Evolutionary conservation across 1,140 invertebrate genomes (phyloP).

Genomic region (Hypothenemus hampei): DNA sequence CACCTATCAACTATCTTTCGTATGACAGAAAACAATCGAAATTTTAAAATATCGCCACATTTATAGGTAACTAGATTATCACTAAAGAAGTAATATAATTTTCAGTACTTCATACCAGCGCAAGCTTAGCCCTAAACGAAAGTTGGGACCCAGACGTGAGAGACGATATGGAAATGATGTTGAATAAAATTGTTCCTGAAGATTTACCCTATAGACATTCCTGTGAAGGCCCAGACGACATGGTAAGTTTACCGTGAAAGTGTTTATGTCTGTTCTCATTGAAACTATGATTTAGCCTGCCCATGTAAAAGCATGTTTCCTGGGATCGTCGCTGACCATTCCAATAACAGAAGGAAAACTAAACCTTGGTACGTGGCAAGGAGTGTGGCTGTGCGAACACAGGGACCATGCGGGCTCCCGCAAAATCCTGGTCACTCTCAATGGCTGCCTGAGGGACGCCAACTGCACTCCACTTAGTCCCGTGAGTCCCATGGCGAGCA

Average conservation of each 20-base stretch:
- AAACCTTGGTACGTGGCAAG: conserved; percentile 94
- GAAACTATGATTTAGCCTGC: conserved; percentile 66
- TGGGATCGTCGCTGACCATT: conserved; percentile 91
- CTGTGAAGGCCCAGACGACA: conserved; percentile 96
- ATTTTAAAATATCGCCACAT: no score
- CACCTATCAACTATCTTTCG: no score
- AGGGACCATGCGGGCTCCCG: conserved; percentile 90
- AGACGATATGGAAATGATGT: conserved; percentile 98
- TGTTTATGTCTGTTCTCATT: no score
- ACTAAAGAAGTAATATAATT: no score
- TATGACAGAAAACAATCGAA: no score
- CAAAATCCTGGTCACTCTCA: conserved; percentile 86
- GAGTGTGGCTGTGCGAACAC: conserved; percentile 97
- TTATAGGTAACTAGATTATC: no score
- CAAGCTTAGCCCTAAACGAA: conserved; percentile 94
- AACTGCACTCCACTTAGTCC: conserved; percentile 77
- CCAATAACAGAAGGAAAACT: conserved; percentile 93
- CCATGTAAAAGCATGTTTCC: conserved; percentile 93
- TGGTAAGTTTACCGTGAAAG: conserved; percentile 69
- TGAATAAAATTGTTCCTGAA: conserved; percentile 97
- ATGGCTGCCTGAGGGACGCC: conserved; percentile 79
- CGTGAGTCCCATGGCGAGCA: conserved; percentile 77
- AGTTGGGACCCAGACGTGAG: conserved; percentile 96
- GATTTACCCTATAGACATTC: conserved; percentile 91
- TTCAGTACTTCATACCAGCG: conserved; percentile 94